Evolutionary conservation across 2,797 vertebrate genomes (phyloP).

Genomic region (Gallinago stenura): DNA sequence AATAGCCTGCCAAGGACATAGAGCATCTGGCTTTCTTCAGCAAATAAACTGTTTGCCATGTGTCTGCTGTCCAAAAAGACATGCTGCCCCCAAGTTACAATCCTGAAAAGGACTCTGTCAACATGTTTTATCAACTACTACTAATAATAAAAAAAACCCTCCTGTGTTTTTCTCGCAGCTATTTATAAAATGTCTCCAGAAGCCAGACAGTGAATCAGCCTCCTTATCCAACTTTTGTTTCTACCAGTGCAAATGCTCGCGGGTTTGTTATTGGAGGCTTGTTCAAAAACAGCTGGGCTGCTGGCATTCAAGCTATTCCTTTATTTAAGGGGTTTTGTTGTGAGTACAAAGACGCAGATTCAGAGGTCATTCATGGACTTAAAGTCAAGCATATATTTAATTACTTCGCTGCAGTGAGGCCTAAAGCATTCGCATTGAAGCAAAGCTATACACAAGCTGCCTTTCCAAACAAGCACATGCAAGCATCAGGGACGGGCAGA

Average conservation of each 20-base stretch:
- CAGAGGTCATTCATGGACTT: slow-evolving; percentile 40
- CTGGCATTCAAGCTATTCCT: slow-evolving; percentile 69
- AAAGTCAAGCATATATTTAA: slow-evolving; percentile 43
- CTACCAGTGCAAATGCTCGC: slow-evolving; percentile 55
- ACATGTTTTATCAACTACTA: slow-evolving; percentile 74
- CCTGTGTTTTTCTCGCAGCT: slow-evolving; percentile 68
- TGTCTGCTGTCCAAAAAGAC: slow-evolving; percentile 64
- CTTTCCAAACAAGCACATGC: not conserved
- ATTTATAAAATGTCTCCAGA: slow-evolving; percentile 75
- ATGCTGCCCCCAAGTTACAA: slow-evolving; percentile 57
- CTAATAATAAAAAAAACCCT: slow-evolving; percentile 42
- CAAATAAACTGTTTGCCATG: slow-evolving; percentile 57
- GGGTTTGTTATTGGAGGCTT: slow-evolving; percentile 48
- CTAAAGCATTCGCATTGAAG: slow-evolving; percentile 32
- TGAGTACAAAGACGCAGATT: slow-evolving; percentile 26
- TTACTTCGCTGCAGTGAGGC: not conserved
- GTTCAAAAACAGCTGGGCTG: slow-evolving; percentile 63
- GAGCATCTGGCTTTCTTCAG: slow-evolving; percentile 66
- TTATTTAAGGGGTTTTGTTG: slow-evolving; percentile 61
- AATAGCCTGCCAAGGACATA: slow-evolving; percentile 45
- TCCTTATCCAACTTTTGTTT: slow-evolving; percentile 74
- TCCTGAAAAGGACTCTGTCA: slow-evolving; percentile 64
- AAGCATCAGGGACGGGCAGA: accelerated
- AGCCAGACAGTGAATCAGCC: slow-evolving; percentile 68
- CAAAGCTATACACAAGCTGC: slow-evolving; percentile 2